These are phyloP conservation scores for Desoria tigrina DNA, from an alignment of 2,888 invertebrate genomes.

Conservation along the genomic window DNA sequence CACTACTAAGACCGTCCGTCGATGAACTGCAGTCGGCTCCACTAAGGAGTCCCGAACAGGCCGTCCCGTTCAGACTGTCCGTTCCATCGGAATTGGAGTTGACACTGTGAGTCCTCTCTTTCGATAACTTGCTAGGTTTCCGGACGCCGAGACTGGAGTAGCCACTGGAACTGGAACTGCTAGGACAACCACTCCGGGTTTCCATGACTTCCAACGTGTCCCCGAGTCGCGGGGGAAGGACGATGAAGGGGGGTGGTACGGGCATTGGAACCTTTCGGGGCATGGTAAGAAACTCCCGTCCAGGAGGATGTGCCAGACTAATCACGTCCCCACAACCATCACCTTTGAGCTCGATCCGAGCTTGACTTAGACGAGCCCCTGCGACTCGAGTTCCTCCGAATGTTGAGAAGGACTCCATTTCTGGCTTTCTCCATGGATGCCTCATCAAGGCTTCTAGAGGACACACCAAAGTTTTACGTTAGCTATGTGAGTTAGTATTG, in stretches of 20 bases:
- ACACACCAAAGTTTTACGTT: conserved; percentile 3
- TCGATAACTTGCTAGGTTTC: conserved; percentile 24
- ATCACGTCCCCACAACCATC: conserved; percentile 46
- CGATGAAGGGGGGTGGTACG: conserved; percentile 36
- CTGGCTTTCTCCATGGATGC: conserved; percentile 32
- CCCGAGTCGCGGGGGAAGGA: conserved; percentile 26
- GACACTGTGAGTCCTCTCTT: conserved; percentile 43
- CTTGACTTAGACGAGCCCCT: conserved; percentile 36
- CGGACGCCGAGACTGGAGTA: conserved; percentile 45
- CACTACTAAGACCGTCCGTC: conserved; percentile 31
- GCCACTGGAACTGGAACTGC: conserved; percentile 46
- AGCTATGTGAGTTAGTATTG: background rate
- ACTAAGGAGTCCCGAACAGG: conserved; percentile 19
- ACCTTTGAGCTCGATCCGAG: background rate
- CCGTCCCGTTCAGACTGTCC: conserved; percentile 43
- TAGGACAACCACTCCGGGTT: conserved; percentile 41
- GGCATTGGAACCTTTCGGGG: conserved; percentile 37
- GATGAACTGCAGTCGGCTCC: conserved; percentile 33
- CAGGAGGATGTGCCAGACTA: conserved; percentile 45
- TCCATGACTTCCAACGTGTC: conserved; percentile 8
- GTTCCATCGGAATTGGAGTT: conserved; percentile 41
- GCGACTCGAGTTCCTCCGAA: conserved; percentile 43
- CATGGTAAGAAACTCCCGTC: conserved; percentile 45
- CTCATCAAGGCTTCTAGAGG: conserved; percentile 45
- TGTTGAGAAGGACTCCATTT: conserved; percentile 50